phyloP scores from a whole-genome alignment of 2,888 invertebrate species.

The Meganola albula region DNA sequence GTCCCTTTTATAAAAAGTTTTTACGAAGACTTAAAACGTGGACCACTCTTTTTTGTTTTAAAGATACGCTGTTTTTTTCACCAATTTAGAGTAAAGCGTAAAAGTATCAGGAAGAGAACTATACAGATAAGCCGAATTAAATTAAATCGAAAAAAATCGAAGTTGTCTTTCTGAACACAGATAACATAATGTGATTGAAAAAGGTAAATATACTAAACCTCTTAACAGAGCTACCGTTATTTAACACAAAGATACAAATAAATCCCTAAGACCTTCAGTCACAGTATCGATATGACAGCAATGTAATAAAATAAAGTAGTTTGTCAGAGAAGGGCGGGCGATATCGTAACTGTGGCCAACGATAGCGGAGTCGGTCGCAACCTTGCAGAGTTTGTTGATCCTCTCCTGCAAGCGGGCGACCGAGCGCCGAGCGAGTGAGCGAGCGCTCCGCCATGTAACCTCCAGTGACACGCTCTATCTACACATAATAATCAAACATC shows the following conservation, averaged over 20 bases:
- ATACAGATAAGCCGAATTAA: no score
- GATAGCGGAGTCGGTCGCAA: constrained; percentile 66
- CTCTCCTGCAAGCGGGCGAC: constrained; percentile 28
- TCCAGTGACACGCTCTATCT: constrained; percentile 57
- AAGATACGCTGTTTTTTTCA: no score
- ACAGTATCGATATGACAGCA: constrained; percentile 58
- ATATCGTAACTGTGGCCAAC: constrained; percentile 68
- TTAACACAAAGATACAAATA: constrained; percentile 20
- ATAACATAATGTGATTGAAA: no score
- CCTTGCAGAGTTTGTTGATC: constrained; percentile 77
- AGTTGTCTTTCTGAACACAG: no score
- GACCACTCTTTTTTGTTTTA: no score
- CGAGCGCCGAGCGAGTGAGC: constrained; percentile 23
- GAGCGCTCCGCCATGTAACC: constrained; percentile 40
- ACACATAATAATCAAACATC: constrained; percentile 36
- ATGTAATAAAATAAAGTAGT: constrained; percentile 66
- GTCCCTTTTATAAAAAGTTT: no score
- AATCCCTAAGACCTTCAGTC: constrained; percentile 54
- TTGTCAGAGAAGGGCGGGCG: constrained; percentile 69
- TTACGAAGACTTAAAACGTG: no score
- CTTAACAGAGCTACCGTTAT: constrained; percentile 13
- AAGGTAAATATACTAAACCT: no score
- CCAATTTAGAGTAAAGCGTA: no score
- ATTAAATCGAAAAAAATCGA: no score
- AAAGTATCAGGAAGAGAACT: no score